These are phyloP conservation scores for Phaenicophaeus curvirostris DNA, from an alignment of 2,797 vertebrate species.

Conservation along the genomic window DNA sequence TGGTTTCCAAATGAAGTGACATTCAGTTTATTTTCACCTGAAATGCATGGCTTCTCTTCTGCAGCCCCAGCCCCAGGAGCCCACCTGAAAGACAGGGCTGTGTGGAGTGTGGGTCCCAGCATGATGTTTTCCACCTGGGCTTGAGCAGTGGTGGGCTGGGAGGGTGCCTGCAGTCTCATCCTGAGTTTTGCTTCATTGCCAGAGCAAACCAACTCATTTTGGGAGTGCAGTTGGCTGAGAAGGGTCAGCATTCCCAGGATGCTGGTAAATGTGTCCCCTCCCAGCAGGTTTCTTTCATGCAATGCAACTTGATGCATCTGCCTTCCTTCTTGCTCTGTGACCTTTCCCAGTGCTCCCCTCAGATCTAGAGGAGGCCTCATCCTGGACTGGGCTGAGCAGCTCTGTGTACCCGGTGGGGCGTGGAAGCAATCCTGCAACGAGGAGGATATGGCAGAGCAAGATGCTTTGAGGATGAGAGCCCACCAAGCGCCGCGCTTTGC, in stretches of 20 bases:
- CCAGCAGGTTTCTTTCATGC: accelerated
- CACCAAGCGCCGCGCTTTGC: accelerated
- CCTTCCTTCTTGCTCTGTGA: not conserved
- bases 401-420: accelerated
- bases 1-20: not conserved
- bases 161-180: accelerated
- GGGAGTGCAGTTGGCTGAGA: not conserved
- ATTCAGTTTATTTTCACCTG: not conserved
- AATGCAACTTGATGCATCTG: not conserved
- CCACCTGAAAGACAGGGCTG: not conserved
- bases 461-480: not conserved
- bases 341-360: not conserved
- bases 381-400: not conserved
- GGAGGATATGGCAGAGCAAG: not conserved
- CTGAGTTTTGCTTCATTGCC: not conserved
- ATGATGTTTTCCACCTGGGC: not conserved
- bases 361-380: not conserved
- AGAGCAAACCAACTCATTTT: not conserved
- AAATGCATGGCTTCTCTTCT: not conserved
- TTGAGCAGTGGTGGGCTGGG: not conserved
- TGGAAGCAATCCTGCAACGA: not conserved
- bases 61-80: not conserved
- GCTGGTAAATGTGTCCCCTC: not conserved
- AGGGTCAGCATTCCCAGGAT: not conserved
- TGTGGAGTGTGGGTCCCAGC: not conserved